Evolutionary conservation across 2,888 invertebrate species (phyloP).

Genomic region (Epinotia ramella): DNA sequence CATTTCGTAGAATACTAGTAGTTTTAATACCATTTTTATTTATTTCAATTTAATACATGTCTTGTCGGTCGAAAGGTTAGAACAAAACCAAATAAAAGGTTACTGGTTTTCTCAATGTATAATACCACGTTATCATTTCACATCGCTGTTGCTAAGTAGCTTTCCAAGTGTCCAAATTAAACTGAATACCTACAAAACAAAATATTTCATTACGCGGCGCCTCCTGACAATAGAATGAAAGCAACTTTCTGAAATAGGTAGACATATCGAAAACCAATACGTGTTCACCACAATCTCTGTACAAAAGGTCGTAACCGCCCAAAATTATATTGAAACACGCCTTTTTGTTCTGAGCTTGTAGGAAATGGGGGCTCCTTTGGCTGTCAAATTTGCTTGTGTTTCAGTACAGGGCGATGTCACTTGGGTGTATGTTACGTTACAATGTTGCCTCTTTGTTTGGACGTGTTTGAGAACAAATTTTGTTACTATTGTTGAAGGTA

Average conservation of each 20-base stretch:
- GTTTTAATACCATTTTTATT: no score
- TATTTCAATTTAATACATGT: no score
- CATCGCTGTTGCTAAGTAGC: not conserved
- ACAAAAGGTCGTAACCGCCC: constrained; percentile 12
- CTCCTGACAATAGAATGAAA: constrained; percentile 37
- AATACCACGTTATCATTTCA: not conserved
- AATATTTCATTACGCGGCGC: constrained; percentile 34
- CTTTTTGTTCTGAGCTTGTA: not conserved
- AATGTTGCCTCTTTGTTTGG: constrained; percentile 13
- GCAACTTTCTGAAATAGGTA: constrained; percentile 32
- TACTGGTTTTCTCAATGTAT: no score
- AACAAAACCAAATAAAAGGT: no score
- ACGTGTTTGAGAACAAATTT: constrained; percentile 14
- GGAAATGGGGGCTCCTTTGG: constrained; percentile 41
- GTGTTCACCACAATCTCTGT: constrained; percentile 5
- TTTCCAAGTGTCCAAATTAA: constrained; percentile 17
- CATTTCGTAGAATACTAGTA: not conserved
- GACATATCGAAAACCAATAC: constrained; percentile 34
- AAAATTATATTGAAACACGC: not conserved
- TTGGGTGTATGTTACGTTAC: constrained; percentile 22
- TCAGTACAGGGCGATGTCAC: constrained; percentile 19
- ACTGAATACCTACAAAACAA: constrained; percentile 26
- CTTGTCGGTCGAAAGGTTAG: no score
- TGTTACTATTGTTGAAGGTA: constrained; percentile 1
- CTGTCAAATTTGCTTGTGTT: constrained; percentile 47